Percentiles rank a stretch among this genome's conserved stretches.
Evolutionary conservation across 2,888 invertebrate genomes (phyloP).

Genomic region (Oligia latruncula): DNA sequence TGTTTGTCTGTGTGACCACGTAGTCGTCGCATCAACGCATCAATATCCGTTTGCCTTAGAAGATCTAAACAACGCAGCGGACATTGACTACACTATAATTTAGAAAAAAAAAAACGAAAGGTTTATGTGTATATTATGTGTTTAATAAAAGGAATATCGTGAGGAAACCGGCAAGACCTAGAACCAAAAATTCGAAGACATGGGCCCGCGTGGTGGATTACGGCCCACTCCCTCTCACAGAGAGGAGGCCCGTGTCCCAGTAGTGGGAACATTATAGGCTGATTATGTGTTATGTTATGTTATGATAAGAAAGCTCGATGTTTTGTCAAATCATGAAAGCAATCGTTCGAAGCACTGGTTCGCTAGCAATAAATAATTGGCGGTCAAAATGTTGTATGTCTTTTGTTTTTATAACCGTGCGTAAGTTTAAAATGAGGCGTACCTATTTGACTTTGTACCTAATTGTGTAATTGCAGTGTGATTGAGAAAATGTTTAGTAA

Average conservation of each 20-base stretch:
- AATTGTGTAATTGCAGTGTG: constrained; percentile 17
- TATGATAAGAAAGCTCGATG: not conserved
- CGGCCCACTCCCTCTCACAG: no score
- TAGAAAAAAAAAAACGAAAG: not conserved
- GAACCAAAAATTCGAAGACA: no score
- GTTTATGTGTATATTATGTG: not conserved
- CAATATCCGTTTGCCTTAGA: no score
- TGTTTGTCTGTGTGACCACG: not conserved
- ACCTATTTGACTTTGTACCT: constrained; percentile 16
- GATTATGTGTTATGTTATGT: no score
- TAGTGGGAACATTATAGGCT: no score
- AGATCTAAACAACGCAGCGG: no score
- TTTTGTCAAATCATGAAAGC: not conserved
- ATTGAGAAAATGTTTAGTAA: constrained; percentile 46
- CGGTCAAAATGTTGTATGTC: constrained; percentile 13
- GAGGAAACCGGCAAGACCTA: no score
- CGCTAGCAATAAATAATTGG: constrained; percentile 1
- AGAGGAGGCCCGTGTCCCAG: no score
- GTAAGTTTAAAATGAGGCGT: constrained; percentile 30
- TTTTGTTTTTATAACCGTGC: constrained; percentile 29
- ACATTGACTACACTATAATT: not conserved
- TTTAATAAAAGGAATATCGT: no score
- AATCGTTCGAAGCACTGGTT: not conserved
- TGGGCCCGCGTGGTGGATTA: no score
- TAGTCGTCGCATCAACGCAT: not conserved